These are phyloP conservation scores for Hiodon tergisus DNA, from an alignment of 2,113 vertebrate species.

Conservation along the genomic window DNA sequence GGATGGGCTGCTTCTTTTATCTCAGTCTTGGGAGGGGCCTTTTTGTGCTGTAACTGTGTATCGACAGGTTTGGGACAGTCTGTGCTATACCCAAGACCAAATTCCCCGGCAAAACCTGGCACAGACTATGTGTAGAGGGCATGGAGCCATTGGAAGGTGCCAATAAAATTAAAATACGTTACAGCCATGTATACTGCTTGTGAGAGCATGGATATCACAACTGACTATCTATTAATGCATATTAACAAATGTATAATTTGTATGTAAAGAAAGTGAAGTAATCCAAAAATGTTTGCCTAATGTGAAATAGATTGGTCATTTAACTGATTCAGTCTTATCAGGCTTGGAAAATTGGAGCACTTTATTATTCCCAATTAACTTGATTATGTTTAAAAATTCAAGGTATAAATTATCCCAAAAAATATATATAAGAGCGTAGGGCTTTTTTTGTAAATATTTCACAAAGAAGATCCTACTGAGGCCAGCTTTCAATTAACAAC, in stretches of 20 bases:
- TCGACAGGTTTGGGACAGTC: slow-evolving; percentile 58
- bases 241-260: neutral
- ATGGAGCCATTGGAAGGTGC: no score
- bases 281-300: neutral
- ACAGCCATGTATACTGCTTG: neutral
- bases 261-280: neutral
- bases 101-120: slow-evolving; percentile 54
- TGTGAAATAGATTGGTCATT: no score
- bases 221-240: neutral
- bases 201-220: neutral
- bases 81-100: slow-evolving; percentile 55
- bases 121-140: slow-evolving; percentile 76
- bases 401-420: no score
- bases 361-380: no score
- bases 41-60: slow-evolving; percentile 70
- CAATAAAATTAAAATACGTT: no score
- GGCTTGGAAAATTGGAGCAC: no score
- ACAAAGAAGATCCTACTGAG: no score
- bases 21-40: slow-evolving; percentile 69
- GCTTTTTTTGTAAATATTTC: neutral
- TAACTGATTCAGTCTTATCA: no score
- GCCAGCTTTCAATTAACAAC: neutral
- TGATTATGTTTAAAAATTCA: no score
- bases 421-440: no score
- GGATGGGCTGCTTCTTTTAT: slow-evolving; percentile 79